These are phyloP conservation scores for Furcula furcula DNA, from an alignment of 2,888 invertebrate species.

Conservation along the genomic window DNA sequence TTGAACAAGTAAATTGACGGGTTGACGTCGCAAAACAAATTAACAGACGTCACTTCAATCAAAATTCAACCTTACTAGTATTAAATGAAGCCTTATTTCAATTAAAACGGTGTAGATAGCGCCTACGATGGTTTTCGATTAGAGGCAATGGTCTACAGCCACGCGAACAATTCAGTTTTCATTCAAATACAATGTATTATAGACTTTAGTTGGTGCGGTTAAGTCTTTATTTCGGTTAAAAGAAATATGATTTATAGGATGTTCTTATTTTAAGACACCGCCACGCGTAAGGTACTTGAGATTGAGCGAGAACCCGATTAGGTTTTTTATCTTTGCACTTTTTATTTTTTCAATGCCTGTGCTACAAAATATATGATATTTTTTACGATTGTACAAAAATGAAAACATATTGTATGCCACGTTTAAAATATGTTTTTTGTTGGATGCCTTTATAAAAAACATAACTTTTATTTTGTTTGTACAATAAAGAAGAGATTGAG, in stretches of 20 bases:
- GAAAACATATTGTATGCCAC: slow-evolving; percentile 18
- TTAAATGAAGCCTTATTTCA: slow-evolving; percentile 20
- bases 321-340: slow-evolving; percentile 27
- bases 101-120: slow-evolving; percentile 8
- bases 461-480: background rate
- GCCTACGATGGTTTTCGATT: slow-evolving; percentile 25
- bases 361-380: slow-evolving; percentile 16
- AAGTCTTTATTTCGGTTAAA: slow-evolving; percentile 44
- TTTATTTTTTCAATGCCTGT: slow-evolving; percentile 19
- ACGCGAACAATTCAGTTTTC: slow-evolving; percentile 38
- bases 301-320: slow-evolving; percentile 39
- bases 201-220: slow-evolving; percentile 33
- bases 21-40: slow-evolving; percentile 44
- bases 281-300: slow-evolving; percentile 58
- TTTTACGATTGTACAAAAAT: slow-evolving; percentile 24
- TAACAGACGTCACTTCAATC: slow-evolving; percentile 19
- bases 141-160: slow-evolving; percentile 32
- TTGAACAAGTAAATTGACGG: slow-evolving; percentile 41
- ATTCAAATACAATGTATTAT: slow-evolving; percentile 38
- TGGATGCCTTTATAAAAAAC: background rate
- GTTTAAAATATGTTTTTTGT: slow-evolving; percentile 9
- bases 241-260: slow-evolving; percentile 34
- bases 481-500: background rate
- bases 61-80: slow-evolving; percentile 21
- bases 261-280: slow-evolving; percentile 29